A percentile compares a stretch with the other conserved stretches of the same genome.
phyloP scores from a whole-genome alignment of 2,888 invertebrate species.

The Caenorhabditis sp. region DNA sequence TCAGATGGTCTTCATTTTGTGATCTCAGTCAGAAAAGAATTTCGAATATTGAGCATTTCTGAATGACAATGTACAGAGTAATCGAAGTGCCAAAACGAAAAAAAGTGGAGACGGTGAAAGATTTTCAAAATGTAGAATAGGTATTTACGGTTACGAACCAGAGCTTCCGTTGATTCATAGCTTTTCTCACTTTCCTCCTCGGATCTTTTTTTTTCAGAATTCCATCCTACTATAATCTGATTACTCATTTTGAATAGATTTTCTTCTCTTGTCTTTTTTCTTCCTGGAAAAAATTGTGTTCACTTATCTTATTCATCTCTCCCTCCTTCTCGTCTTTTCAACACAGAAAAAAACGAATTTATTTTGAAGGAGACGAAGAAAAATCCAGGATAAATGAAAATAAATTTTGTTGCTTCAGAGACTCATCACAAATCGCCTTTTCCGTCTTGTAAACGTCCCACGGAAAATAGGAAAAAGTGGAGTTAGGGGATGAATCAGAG shows the following conservation, averaged over 20 bases:
- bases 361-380: slow-evolving; percentile 15
- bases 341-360: slow-evolving; percentile 19
- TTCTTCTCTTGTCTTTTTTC: slow-evolving; percentile 6
- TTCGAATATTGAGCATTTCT: too few species aligned
- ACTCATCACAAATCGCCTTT: slow-evolving; percentile 42
- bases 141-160: too few species aligned
- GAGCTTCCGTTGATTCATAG: not conserved
- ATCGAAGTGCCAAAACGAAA: too few species aligned
- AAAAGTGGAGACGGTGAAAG: too few species aligned
- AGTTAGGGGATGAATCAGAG: not conserved
- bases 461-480: slow-evolving; percentile 14
- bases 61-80: too few species aligned
- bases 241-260: slow-evolving; percentile 33
- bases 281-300: slow-evolving; percentile 27
- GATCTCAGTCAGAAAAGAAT: too few species aligned
- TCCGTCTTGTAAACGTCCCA: slow-evolving; percentile 19
- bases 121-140: too few species aligned
- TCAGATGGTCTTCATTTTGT: too few species aligned
- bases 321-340: not conserved
- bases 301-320: slow-evolving; percentile 28
- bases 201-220: slow-evolving; percentile 2
- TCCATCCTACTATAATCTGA: slow-evolving; percentile 8
- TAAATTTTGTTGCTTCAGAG: slow-evolving; percentile 19
- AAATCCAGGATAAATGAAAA: slow-evolving; percentile 18
- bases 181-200: not conserved